Conservation (phyloP, 2,888 invertebrate genomes). For the Chrysina gloriosa region DNA sequence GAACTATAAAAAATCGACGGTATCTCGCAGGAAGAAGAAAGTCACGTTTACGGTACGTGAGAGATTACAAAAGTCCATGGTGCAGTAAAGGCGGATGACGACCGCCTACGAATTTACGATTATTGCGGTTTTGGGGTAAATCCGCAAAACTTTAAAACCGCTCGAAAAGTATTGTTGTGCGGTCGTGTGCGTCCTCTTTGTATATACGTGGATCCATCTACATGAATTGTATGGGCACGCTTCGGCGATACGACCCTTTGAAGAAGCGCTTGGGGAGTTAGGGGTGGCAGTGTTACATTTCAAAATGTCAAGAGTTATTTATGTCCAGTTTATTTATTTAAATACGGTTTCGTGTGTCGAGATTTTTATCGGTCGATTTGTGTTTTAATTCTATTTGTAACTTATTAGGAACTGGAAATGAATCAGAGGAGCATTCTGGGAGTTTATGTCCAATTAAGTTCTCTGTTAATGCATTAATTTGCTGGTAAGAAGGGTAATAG, state of each 20-base stretch:
- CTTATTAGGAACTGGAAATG: no score
- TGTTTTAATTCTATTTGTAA: no score
- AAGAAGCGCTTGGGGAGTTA: conserved; percentile 28
- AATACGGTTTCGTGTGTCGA: no score
- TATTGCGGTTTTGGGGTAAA: conserved; percentile 54
- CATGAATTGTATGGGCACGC: conserved; percentile 40
- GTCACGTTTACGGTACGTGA: conserved; percentile 48
- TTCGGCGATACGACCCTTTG: conserved; percentile 31
- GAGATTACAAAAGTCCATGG: conserved; percentile 56
- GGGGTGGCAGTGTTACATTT: not conserved
- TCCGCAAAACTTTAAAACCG: conserved; percentile 48
- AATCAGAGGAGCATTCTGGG: no score
- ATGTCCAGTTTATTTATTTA: no score
- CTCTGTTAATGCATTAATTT: no score
- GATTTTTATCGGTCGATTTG: no score
- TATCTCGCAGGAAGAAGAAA: conserved; percentile 8
- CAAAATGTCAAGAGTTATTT: no score
- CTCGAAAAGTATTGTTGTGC: conserved; percentile 17
- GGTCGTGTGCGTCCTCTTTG: not conserved
- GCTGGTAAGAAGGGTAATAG: no score
- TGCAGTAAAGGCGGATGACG: conserved; percentile 53
- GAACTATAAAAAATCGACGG: not conserved
- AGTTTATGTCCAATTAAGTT: no score
- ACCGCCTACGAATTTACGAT: conserved; percentile 55
- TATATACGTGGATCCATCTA: not conserved